A percentile compares a stretch with the other conserved stretches of the same genome.
Conservation (phyloP, 1,140 invertebrate genomes). For the Drosophila tsacasi region DNA sequence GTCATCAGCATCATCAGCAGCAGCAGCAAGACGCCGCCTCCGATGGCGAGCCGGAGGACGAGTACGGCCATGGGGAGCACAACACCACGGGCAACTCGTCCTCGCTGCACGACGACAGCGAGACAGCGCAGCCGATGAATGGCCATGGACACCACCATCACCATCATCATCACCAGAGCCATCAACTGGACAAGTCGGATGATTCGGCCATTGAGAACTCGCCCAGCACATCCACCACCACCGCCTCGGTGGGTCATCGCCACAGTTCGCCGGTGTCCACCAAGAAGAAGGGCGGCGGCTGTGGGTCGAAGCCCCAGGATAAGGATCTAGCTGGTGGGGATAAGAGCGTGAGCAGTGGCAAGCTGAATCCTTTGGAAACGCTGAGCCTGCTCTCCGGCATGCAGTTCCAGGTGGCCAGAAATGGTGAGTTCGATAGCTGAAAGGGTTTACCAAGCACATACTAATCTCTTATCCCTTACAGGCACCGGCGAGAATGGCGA, state of each 20-base stretch:
- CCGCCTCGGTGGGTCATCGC: conserved; percentile 62
- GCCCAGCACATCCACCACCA: conserved; percentile 77
- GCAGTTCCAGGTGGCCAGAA: conserved; percentile 95
- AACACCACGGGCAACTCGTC: conserved; percentile 73
- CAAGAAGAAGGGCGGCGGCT: conserved; percentile 61
- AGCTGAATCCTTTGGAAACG: conserved; percentile 67
- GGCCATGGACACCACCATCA: conserved; percentile 57
- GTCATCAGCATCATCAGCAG: conserved; percentile 39
- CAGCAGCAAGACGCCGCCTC: conserved; percentile 65
- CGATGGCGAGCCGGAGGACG: conserved; percentile 72
- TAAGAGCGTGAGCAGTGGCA: conserved; percentile 18
- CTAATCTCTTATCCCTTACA: conserved; percentile 72
- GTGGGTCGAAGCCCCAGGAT: conserved; percentile 61
- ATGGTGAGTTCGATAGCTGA: conserved; percentile 88
- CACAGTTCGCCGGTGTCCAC: conserved; percentile 79
- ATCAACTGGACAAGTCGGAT: conserved; percentile 79
- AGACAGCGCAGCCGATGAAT: conserved; percentile 61
- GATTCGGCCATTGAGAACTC: conserved; percentile 83
- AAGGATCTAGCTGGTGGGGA: conserved; percentile 28
- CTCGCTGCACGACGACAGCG: conserved; percentile 65
- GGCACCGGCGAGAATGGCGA: conserved; percentile 91
- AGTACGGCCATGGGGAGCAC: conserved; percentile 67
- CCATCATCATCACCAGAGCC: conserved; percentile 67
- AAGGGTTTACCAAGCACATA: not conserved
- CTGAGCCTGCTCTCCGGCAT: conserved; percentile 87